These are phyloP conservation scores for Micromesistius poutassou DNA, from an alignment of 2,797 vertebrate species.

Conservation along the genomic window DNA sequence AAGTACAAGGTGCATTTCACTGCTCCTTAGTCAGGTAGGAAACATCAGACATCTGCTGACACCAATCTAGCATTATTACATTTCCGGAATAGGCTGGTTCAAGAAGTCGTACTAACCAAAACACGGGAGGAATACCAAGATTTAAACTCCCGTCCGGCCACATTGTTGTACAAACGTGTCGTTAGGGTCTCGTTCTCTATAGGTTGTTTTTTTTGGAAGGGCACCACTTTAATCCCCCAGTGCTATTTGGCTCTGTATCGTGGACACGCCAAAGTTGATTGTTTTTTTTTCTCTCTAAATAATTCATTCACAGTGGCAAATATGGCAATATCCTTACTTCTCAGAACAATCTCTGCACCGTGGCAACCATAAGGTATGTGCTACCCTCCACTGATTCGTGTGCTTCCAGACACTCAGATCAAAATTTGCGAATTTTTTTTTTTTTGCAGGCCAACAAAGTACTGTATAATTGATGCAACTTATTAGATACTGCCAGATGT, in stretches of 20 bases:
- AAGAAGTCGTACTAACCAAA: conserved; percentile 61
- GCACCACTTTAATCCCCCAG: conserved; percentile 53
- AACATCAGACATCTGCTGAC: conserved; percentile 59
- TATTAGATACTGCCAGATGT: conserved; percentile 62
- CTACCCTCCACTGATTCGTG: conserved; percentile 58
- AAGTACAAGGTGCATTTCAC: conserved; percentile 64
- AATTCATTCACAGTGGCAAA: conserved; percentile 72
- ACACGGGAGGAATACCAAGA: conserved; percentile 45
- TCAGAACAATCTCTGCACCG: conserved; percentile 68
- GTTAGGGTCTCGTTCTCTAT: conserved; percentile 27
- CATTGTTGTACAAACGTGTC: conserved; percentile 51
- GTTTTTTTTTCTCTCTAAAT: conserved; percentile 64
- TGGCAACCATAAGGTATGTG: conserved; percentile 69
- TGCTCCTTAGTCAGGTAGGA: conserved; percentile 63
- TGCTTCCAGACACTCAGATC: conserved; percentile 63
- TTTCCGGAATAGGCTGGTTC: conserved; percentile 69
- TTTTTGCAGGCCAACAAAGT: conserved; percentile 50
- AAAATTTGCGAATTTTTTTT: conserved; percentile 40
- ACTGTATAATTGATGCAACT: conserved; percentile 50
- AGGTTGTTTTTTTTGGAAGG: conserved; percentile 45
- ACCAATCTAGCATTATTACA: conserved; percentile 58
- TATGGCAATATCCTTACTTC: conserved; percentile 69
- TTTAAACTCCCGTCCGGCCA: conserved; percentile 63
- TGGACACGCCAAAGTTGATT: conserved; percentile 62
- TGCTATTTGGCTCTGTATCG: conserved; percentile 56